Conservation (phyloP, 2,888 invertebrate species). For the Andrena bucephala region DNA sequence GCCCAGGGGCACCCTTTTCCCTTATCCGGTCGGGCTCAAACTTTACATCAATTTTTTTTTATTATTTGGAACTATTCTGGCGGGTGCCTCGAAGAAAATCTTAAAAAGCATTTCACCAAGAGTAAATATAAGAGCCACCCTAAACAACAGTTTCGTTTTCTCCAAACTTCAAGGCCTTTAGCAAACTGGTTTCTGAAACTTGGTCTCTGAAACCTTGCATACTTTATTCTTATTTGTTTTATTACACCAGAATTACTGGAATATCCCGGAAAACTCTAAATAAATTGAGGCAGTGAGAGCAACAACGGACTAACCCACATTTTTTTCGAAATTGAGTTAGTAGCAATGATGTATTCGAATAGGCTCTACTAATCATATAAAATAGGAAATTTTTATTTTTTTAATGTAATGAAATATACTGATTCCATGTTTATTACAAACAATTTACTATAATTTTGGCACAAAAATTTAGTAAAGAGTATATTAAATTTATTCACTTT, state of each 20-base stretch:
- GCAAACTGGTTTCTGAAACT: conserved; percentile 65
- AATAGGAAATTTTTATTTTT: too few species aligned
- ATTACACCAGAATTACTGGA: not conserved
- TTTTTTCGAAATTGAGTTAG: too few species aligned
- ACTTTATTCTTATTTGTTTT: not conserved
- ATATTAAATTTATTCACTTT: not conserved
- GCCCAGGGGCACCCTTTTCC: too few species aligned
- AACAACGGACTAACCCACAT: too few species aligned
- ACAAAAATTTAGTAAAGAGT: not conserved
- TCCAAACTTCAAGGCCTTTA: conserved; percentile 67
- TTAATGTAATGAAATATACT: not conserved
- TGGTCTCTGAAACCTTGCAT: not conserved
- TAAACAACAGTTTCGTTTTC: conserved; percentile 18
- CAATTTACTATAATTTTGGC: not conserved
- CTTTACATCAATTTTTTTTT: too few species aligned
- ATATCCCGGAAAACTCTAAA: not conserved
- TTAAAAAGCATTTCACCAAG: too few species aligned
- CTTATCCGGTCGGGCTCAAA: too few species aligned
- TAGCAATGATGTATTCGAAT: too few species aligned
- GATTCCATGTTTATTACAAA: not conserved
- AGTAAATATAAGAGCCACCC: not conserved
- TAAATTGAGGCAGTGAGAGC: not conserved
- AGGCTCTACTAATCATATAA: too few species aligned
- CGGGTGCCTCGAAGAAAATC: too few species aligned
- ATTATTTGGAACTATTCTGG: too few species aligned